Evolutionary conservation across 1,140 invertebrate genomes (phyloP), one percentile per base, ranked within the genome.

Genomic region (Hyphantria cunea): DNA sequence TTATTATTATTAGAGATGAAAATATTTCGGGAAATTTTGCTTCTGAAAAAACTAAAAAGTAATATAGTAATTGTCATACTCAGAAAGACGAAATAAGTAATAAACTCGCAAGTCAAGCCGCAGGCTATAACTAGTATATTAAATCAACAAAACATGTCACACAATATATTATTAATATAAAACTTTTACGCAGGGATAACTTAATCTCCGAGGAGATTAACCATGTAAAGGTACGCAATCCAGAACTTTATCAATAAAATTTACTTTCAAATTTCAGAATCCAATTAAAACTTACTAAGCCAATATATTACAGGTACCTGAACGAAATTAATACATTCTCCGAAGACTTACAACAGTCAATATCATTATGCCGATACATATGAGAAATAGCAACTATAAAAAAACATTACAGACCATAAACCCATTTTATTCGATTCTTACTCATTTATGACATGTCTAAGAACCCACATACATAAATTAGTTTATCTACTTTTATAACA

Each of bases 391-490:
- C 15, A 39, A 49, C 45, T 39, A 58, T 58, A 58, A 58, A 58
- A 56, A 49, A 15, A 17, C 33, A 58, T 37, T 49, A 58, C 48
- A 13, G 11, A 3, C 25, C 55, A 49, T 58, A 58, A 58, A 58
- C 32, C 11, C 13, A 48, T 58, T 58, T 56, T 58, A 58, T 58
- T 49, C 45, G 55, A 48, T 58, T 58, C 55, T 39, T 58, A 39
- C 45, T 39, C 45, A 58, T 58, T 58, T 58, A 49, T 58, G 55
- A 58, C 55, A 48, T 58, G 55, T 58, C 55, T 58, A 58, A 58
- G 33, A 49, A 58, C 54, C 44, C 47, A 56, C 45, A 58, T 58
- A 49, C 55, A 58, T 58, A 58, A 58, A 58, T 58, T 58, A 49
- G 55, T 58, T 58, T 58, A 49, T 58, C 55, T 58, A 25, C 34